phyloP scores from a whole-genome alignment of 2,888 invertebrate genomes.

The Drosophila antonietae region DNA sequence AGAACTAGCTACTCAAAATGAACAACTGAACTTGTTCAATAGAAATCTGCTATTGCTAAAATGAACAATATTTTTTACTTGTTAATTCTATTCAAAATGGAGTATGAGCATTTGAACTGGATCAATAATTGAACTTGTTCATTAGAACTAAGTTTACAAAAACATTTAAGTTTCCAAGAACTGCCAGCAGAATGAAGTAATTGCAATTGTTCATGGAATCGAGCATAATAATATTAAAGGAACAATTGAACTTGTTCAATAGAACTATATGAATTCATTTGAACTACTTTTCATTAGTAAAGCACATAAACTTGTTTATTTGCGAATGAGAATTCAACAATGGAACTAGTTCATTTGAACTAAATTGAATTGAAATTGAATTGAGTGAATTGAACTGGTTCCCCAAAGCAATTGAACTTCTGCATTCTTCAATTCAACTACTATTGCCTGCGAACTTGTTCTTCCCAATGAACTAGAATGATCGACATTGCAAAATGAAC shows the following conservation, averaged over 20 bases:
- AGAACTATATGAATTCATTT: background rate
- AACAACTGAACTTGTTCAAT: background rate
- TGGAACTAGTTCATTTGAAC: background rate
- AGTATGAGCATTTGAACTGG: background rate
- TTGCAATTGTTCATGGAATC: background rate
- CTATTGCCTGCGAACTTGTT: too few species aligned
- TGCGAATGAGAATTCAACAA: background rate
- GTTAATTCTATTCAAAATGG: too few species aligned
- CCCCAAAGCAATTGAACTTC: background rate
- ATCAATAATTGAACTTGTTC: background rate
- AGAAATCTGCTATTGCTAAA: too few species aligned
- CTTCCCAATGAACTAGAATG: background rate
- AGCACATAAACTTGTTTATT: too few species aligned
- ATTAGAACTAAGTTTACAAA: background rate
- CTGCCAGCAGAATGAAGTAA: background rate
- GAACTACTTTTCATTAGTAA: too few species aligned
- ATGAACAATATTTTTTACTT: too few species aligned
- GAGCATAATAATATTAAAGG: too few species aligned
- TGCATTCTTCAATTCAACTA: too few species aligned
- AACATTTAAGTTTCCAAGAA: too few species aligned
- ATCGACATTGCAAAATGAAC: background rate
- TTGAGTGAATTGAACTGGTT: background rate
- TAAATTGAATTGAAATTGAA: background rate
- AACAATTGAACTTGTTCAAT: background rate
- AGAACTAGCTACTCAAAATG: too few species aligned